Evolutionary conservation across 2,888 invertebrate species (phyloP), one percentile per base, ranked within the genome.

Genomic region (Cheilosia vernalis): DNA sequence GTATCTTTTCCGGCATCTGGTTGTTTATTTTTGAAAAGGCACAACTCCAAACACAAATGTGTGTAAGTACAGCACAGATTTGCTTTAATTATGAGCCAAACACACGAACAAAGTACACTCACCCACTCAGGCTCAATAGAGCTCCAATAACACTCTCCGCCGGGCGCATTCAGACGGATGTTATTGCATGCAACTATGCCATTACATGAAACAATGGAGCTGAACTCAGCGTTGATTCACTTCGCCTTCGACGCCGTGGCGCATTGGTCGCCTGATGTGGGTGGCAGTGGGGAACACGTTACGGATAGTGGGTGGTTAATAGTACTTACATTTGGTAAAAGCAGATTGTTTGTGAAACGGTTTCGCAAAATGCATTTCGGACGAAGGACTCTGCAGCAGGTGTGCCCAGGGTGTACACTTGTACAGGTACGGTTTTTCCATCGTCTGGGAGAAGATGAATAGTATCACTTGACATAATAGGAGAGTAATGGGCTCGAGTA

Each of bases 141-240:
- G 72, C 55, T 51, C 60, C 64, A 84, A 80, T 80, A 74, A 56
- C 74, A 13, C 60, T 61, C 64, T 74, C 24, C 44, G 60, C 9
- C 9, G 40, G 24, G 66, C 70, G 70, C 74, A 72, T 85, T 85
- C 80, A 76, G 70, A 42, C 70, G 58, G 64, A 64, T 60, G 80
- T 37, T 64, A 74, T 85, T 80, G 84, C 84, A 85, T 79, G 80
- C 70, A 70, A 85, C 80, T 74, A 61, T 70, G 55, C 64, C 80
- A 80, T 85, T 70, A 80, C 74, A 40, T 84, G 64, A 74, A 84
- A 79, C 83, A 84, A 84, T 84, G 56, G 55, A 44, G 44, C 49
- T 69, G 63, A 79, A 79, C 73, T 61, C 60, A 64, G 33, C 55
- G 73, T 63, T 64, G 78, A 83, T 84, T 79, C 79, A 73, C 42